A percentile compares a stretch with the other conserved stretches of the same genome.
Conservation (phyloP, 2,888 invertebrate species). For the Ypsolopha scabrella region DNA sequence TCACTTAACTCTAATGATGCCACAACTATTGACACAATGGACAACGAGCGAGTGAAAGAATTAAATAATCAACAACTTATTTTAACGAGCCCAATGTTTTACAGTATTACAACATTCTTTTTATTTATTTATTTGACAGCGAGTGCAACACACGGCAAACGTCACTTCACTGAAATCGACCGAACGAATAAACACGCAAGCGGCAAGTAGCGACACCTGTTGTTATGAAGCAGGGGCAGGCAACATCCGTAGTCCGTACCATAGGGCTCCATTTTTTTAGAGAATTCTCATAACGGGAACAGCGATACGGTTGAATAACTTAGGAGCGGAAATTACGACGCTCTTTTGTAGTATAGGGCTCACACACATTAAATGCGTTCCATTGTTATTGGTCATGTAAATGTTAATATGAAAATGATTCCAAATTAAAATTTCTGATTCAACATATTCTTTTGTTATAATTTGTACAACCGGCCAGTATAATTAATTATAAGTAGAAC, state of each 20-base stretch:
- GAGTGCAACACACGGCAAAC: conserved; percentile 32
- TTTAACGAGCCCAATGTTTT: neutral
- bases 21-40: neutral
- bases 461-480: neutral
- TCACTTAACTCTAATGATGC: conserved; percentile 14
- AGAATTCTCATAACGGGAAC: neutral
- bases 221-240: conserved; percentile 25
- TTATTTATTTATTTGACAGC: conserved; percentile 34
- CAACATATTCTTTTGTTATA: neutral
- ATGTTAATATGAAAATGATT: neutral
- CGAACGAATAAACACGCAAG: conserved; percentile 30
- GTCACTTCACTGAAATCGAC: conserved; percentile 40
- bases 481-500: no score
- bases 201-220: conserved; percentile 59
- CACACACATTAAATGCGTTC: neutral
- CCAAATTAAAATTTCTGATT: neutral
- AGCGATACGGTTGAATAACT: conserved; percentile 44
- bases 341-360: conserved; percentile 1
- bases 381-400: conserved; percentile 1
- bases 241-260: conserved; percentile 4
- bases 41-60: neutral
- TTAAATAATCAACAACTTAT: neutral
- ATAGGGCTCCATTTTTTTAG: neutral
- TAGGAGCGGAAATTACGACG: neutral
- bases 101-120: conserved; percentile 28